These are phyloP conservation scores for Azemiops feae DNA, from an alignment of 2,113 vertebrate species.

Conservation along the genomic window DNA sequence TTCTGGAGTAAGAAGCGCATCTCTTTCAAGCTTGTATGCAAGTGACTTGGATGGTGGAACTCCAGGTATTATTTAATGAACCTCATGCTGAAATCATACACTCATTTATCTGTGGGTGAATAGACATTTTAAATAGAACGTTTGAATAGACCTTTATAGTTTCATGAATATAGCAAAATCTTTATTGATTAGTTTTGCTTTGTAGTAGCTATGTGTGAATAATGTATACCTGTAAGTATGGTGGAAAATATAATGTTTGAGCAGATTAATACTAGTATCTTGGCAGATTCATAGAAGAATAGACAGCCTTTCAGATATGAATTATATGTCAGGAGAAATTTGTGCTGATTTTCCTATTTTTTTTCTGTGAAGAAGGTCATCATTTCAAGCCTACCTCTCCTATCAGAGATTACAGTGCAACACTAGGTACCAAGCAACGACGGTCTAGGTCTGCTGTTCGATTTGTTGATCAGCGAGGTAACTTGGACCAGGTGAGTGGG, in stretches of 20 bases:
- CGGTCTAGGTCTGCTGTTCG: constrained; percentile 81
- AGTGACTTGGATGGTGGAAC: constrained; percentile 81
- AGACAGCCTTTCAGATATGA: neutral
- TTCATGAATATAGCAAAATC: neutral
- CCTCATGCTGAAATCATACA: neutral
- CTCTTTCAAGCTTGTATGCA: constrained; percentile 82
- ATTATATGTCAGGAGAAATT: neutral
- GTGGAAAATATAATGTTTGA: neutral
- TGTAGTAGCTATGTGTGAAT: neutral
- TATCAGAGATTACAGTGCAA: constrained; percentile 73
- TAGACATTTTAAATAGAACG: neutral
- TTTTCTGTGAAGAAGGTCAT: constrained; percentile 69
- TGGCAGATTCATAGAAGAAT: neutral
- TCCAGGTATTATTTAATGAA: constrained; percentile 71
- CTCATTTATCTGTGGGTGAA: neutral
- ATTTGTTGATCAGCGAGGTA: constrained; percentile 71
- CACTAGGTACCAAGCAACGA: constrained; percentile 61
- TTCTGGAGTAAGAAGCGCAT: constrained; percentile 73
- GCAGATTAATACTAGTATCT: neutral
- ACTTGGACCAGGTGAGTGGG: constrained; percentile 69
- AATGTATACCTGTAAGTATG: neutral
- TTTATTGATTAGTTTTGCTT: neutral
- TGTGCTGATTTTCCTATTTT: constrained; percentile 26
- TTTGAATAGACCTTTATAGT: neutral
- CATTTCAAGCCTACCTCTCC: constrained; percentile 83